A percentile compares a stretch with the other conserved stretches of the same genome.
Conservation (phyloP, 2,888 invertebrate genomes). For the Spicauda simplicius region DNA sequence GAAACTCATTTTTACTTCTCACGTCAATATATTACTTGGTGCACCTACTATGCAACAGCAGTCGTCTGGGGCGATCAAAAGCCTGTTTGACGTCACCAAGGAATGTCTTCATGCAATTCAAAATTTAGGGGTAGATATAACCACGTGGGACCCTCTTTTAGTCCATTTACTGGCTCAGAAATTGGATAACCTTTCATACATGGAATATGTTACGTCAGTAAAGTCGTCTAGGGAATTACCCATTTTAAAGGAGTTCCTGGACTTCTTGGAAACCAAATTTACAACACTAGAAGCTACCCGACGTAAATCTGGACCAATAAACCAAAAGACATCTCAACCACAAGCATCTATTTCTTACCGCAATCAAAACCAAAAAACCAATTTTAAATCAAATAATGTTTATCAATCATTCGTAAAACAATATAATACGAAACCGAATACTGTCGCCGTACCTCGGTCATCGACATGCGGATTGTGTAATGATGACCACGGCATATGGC, state of each 20-base stretch:
- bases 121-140: slow-evolving; percentile 6
- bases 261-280: slow-evolving; percentile 5
- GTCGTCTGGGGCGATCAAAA: neutral
- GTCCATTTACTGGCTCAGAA: slow-evolving; percentile 6
- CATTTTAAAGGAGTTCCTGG: neutral
- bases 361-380: neutral
- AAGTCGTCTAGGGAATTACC: slow-evolving; percentile 5
- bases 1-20: too few species aligned
- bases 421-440: neutral
- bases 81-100: slow-evolving; percentile 9
- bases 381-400: too few species aligned
- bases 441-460: neutral
- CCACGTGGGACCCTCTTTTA: slow-evolving; percentile 8
- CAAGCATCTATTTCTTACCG: too few species aligned
- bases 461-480: slow-evolving; percentile 7
- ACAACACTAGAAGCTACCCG: slow-evolving; percentile 3
- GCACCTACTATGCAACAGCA: neutral
- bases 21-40: neutral
- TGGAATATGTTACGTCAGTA: neutral
- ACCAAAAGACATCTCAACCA: neutral
- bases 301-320: neutral
- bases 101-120: slow-evolving; percentile 15
- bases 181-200: neutral
- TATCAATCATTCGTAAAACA: neutral
- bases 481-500: neutral